phyloP scores from a whole-genome alignment of 35 echinoderm and acorn worm genomes.

The Chiridota heheva region DNA sequence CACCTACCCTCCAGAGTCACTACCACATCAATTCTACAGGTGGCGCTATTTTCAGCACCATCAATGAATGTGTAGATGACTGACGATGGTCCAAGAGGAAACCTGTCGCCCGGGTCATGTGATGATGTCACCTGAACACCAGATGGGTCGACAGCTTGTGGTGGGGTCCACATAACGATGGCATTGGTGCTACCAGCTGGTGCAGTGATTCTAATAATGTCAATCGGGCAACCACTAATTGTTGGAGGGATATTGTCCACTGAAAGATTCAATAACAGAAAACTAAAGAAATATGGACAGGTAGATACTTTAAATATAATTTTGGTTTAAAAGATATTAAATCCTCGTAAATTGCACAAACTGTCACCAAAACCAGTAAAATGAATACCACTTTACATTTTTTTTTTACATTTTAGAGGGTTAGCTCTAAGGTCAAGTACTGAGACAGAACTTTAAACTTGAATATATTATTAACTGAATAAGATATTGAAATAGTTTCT shows the following conservation, averaged over 20 bases:
- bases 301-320: neutral
- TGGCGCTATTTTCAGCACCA: conserved; percentile 11
- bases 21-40: conserved; percentile 18
- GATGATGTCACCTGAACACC: neutral
- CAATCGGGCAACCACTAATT: neutral
- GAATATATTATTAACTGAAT: too few species aligned
- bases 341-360: neutral
- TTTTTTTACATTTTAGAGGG: too few species aligned
- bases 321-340: neutral
- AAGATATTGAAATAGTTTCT: too few species aligned
- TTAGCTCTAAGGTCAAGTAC: too few species aligned
- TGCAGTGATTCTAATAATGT: neutral
- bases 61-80: conserved; percentile 31
- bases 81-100: neutral
- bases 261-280: neutral
- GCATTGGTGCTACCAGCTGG: too few species aligned
- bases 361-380: neutral
- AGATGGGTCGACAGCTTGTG: conserved; percentile 11
- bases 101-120: conserved; percentile 4
- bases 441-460: too few species aligned
- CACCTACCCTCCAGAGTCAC: conserved; percentile 3
- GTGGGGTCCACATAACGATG: neutral
- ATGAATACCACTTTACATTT: too few species aligned
- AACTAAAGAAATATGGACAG: neutral
- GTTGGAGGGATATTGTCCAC: conserved; percentile 14